Conservation (phyloP, 2,888 invertebrate species). For the Bedellia somnulentella region DNA sequence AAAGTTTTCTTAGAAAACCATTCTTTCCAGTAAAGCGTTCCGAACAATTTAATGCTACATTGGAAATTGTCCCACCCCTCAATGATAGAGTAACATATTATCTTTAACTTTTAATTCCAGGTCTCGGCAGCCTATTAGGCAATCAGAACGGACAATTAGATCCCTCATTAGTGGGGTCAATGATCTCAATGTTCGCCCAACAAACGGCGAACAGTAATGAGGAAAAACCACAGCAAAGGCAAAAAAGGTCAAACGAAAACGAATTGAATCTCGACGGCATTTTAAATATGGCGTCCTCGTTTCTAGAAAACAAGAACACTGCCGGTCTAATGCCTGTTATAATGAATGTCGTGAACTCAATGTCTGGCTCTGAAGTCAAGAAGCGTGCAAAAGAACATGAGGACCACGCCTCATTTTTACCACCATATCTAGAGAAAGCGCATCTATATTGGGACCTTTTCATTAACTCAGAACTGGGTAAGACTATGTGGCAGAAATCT, state of each 20-base stretch:
- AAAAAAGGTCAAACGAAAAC: conserved; percentile 27
- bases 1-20: no score
- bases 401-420: conserved; percentile 71
- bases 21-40: no score
- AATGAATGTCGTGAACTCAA: conserved; percentile 65
- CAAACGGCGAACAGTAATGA: conserved; percentile 23
- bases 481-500: conserved; percentile 71
- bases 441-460: conserved; percentile 81
- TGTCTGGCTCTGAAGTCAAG: conserved; percentile 64
- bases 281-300: conserved; percentile 55
- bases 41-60: no score
- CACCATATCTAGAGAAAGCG: conserved; percentile 63
- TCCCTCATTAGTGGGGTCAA: conserved; percentile 52
- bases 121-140: conserved; percentile 58
- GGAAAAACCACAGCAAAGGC: conserved; percentile 17
- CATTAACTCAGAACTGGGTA: conserved; percentile 75
- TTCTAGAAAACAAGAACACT: conserved; percentile 43
- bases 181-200: conserved; percentile 48
- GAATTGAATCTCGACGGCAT: conserved; percentile 54
- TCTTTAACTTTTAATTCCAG: conserved; percentile 27
- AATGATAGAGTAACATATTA: no score
- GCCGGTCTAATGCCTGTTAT: conserved; percentile 66
- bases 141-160: conserved; percentile 59
- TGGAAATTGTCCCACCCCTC: no score
- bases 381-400: conserved; percentile 66